Percentiles rank a stretch among this genome's conserved stretches.
phyloP scores from a whole-genome alignment of 2,797 vertebrate genomes.

The Amblyraja radiata region DNA sequence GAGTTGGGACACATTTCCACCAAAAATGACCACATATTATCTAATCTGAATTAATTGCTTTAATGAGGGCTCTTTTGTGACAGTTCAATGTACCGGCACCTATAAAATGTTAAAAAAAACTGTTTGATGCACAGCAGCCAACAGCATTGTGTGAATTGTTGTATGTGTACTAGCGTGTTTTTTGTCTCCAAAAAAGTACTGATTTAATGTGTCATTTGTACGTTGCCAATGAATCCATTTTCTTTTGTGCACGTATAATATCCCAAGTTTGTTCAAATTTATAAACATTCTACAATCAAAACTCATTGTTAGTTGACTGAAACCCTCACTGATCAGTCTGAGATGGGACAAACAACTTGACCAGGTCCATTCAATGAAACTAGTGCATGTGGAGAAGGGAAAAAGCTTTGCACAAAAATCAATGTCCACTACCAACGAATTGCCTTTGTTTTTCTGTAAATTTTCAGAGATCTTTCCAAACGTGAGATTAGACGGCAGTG shows the following conservation, averaged over 20 bases:
- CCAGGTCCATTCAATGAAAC: background rate
- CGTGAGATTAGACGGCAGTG: slow-evolving; percentile 69
- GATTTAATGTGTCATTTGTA: no score
- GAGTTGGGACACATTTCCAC: background rate
- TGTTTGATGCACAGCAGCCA: no score
- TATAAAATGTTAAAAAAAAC: no score
- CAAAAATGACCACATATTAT: no score
- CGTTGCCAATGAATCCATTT: no score
- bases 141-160: no score
- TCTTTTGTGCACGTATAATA: no score
- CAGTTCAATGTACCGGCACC: no score
- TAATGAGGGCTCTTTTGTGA: no score
- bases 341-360: background rate
- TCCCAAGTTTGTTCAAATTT: background rate
- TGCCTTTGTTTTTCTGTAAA: background rate
- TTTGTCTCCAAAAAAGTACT: no score
- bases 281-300: background rate
- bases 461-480: background rate
- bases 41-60: no score
- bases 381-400: background rate
- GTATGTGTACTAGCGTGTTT: no score
- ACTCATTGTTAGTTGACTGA: background rate
- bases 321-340: background rate
- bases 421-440: background rate
- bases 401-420: background rate